Base-by-base conservation (phyloP, 1,140 invertebrate genomes). In the Lepidotrigona ventralis region DNA sequence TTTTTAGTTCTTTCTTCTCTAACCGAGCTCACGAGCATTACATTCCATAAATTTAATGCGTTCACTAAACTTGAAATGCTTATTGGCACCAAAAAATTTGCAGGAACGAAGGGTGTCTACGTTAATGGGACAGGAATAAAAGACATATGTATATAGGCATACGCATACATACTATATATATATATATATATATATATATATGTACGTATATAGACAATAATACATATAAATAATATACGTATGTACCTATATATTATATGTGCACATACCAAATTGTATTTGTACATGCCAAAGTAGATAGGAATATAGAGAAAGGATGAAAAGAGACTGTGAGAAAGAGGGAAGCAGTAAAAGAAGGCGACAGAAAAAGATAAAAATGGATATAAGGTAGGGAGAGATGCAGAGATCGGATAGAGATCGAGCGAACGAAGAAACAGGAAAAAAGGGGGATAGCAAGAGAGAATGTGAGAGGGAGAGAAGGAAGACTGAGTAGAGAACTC, bases 401-500 rank as follows among this genome's bases (percentile, higher is more conserved):
- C 82, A 86, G 81, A 78, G 85, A 81, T 63, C 17, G 51, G 54
- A 69, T 63, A 88, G 85, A 77, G 77, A 85, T 80, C 72, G 81
- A 86, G 84, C 51, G 82, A 78, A 54, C 74, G 76, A 79, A 54
- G 83, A 33, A 71, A 70, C 39, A 75, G 66, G 60, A 83, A 74
- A 71, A 83, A 71, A 46, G 39, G 64, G 68, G 68, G 68, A 56
- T 83, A 72, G 74, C 29, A 29, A 79, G 53, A 70, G 76, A 82
- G 85, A 70, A 83, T 68, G 78, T 84, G 51, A 84, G 86, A 66
- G 79, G 70, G 70, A 83, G 73, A 74, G 81, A 86, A 80, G 85
- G 82, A 64, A 79, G 82, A 84, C 33, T 23, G 90, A 78, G 85
- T 70, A 83, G 85, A 85, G 87, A 81, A 89, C 75, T 86, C 76